Evolutionary conservation across 2,888 invertebrate genomes (phyloP).

Genomic region (Aphelenchoides bicaudatus): DNA sequence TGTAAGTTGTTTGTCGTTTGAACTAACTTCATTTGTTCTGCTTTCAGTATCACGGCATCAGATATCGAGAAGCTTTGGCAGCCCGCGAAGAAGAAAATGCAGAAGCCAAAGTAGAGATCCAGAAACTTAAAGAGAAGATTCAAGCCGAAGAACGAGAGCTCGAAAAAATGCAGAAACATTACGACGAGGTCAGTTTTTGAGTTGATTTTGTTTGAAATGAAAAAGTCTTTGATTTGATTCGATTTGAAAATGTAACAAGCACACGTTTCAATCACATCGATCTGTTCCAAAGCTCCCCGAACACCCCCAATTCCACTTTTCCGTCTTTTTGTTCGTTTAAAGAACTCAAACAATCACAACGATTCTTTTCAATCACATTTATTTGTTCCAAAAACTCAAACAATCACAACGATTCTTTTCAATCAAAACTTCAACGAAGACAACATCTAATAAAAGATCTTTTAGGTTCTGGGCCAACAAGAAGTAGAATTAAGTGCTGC

Average conservation of each 20-base stretch:
- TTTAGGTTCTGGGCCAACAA: not conserved
- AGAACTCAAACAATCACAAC: too few species aligned
- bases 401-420: too few species aligned
- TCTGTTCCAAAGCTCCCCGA: too few species aligned
- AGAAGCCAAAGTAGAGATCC: constrained; percentile 16
- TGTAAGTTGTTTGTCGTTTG: not conserved
- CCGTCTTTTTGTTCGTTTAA: too few species aligned
- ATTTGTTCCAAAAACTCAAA: too few species aligned
- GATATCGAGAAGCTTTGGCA: not conserved
- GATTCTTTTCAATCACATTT: too few species aligned
- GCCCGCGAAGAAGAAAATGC: constrained; percentile 52
- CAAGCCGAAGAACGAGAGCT: constrained; percentile 59
- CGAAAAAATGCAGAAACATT: constrained; percentile 40
- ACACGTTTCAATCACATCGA: too few species aligned
- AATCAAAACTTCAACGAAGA: too few species aligned
- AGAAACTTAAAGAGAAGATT: constrained; percentile 59
- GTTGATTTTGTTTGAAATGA: not conserved
- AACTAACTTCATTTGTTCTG: not conserved
- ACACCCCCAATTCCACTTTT: too few species aligned
- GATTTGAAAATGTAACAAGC: too few species aligned
- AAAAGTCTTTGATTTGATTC: constrained; percentile 14
- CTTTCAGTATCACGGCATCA: too few species aligned
- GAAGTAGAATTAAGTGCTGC: not conserved
- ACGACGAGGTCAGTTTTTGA: constrained; percentile 15
- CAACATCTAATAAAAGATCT: too few species aligned